Percentiles rank a stretch among this genome's conserved stretches.
These are phyloP conservation scores for Eulemur rufifrons DNA, from an alignment of 2,113 vertebrate species.

Conservation along the genomic window DNA sequence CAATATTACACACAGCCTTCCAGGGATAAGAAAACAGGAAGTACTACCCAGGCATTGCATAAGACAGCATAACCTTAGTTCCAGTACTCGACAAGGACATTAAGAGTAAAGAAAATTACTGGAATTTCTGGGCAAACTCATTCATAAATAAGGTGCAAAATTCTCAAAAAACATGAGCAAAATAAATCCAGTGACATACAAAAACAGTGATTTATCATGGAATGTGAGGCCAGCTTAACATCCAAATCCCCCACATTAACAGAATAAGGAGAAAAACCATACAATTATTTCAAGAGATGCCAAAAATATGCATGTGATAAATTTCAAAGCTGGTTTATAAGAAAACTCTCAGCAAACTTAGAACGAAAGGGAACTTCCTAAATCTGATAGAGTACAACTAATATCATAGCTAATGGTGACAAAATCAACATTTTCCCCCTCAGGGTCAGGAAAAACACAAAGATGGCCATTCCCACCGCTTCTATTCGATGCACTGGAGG, in stretches of 20 bases:
- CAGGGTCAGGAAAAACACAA: background rate
- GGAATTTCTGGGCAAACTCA: background rate
- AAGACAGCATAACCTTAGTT: background rate
- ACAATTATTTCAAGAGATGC: background rate
- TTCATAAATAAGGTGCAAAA: background rate
- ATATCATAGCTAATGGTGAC: background rate
- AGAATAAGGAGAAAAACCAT: background rate
- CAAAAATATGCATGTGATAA: background rate
- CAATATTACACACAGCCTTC: background rate
- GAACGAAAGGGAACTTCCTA: background rate
- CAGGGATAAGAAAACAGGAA: background rate
- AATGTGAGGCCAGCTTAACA: background rate
- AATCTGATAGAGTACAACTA: background rate
- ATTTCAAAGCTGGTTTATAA: background rate
- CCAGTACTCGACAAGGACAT: background rate
- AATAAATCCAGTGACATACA: background rate
- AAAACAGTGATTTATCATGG: background rate
- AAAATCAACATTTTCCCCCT: background rate
- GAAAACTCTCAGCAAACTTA: conserved; percentile 2
- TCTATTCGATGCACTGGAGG: too few relatives aligned
- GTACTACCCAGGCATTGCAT: background rate
- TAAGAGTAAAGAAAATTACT: background rate
- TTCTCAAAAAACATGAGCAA: background rate
- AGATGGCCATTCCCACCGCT: background rate
- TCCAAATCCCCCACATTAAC: background rate